phyloP scores from a whole-genome alignment of 1,140 invertebrate genomes.

The Drosophila bocki region DNA sequence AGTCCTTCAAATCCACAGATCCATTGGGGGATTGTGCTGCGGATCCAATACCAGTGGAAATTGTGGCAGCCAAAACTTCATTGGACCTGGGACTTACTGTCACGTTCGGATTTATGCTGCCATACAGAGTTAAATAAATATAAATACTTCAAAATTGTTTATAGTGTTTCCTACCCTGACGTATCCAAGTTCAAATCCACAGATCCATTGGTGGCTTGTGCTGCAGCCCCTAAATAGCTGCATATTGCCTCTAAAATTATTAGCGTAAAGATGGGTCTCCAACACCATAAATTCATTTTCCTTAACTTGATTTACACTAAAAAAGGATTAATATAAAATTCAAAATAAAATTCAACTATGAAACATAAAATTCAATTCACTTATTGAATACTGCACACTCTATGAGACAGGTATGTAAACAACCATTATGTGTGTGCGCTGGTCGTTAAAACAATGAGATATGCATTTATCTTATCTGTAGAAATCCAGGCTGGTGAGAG shows the following conservation, averaged over 20 bases:
- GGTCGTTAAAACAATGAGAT: constrained; percentile 19
- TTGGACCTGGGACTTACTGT: background rate
- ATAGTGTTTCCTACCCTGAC: constrained; percentile 1
- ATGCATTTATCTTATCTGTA: constrained; percentile 36
- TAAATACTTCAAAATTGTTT: background rate
- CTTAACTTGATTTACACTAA: background rate
- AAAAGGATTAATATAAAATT: background rate
- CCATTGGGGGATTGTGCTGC: background rate
- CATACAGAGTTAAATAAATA: background rate
- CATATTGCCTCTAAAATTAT: background rate
- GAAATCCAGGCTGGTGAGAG: constrained; percentile 9
- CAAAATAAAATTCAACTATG: too few species aligned
- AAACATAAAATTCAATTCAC: constrained; percentile 3
- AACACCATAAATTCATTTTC: constrained; percentile 28
- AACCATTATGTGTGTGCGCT: constrained; percentile 6
- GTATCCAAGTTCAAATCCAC: background rate
- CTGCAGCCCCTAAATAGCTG: background rate
- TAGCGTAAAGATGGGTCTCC: constrained; percentile 11
- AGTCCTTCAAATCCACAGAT: background rate
- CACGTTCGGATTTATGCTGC: background rate
- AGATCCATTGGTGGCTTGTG: background rate
- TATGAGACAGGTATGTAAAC: constrained; percentile 25
- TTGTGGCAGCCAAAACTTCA: background rate
- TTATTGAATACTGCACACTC: constrained; percentile 4
- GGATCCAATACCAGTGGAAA: background rate